Evolutionary conservation across 2,888 invertebrate genomes (phyloP), one percentile per base, ranked within the genome.

Genomic region (Cephus runcator): DNA sequence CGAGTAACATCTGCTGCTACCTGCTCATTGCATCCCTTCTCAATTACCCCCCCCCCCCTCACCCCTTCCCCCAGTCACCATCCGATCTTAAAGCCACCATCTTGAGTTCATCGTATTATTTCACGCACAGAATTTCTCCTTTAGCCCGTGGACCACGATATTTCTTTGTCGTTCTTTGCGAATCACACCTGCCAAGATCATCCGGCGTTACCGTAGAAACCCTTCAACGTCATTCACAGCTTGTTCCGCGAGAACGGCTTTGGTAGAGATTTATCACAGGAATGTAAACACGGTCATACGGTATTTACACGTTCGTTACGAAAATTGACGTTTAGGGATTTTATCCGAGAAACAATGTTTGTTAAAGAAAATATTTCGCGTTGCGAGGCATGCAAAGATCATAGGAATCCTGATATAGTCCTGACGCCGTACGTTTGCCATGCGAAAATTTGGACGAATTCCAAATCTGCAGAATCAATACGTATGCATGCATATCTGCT

Each of bases 1-100:
- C 71, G 71, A 69, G 36, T 34, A 82, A 75, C 84, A 81, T 82
- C 80, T 85, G 84, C 82, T 76, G 76, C 73, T 83, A 82, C 81
- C 85, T 80, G 82, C 78, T 23, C 56, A 23, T 56, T 56, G 56
- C 56, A 56, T 56, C 56, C 56, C 23, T 56, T 56, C 56, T 23
- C 56, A 23, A 56, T 56, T 56, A 56, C 2, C 6, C 9, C 56
- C 2, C 40, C 6, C n/a, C n/a, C n/a, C n/a, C n/a, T n/a, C n/a
- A n/a, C n/a, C n/a, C n/a, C n/a, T n/a, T 31, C 0, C 56, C 23
- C 9, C 9, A 9, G 6, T 23, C 23, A 0, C 23, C 23, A 23
- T 56, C 23, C 23, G 56, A 56, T 56, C 56, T 23, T 9, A 56
- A 23, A 56, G 23, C 56, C 23, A 56, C 23, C 56, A 56, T 56